Percentiles rank a stretch among this genome's conserved stretches.
Conservation (phyloP, 2,797 vertebrate species). For the Bradypodion ventrale region DNA sequence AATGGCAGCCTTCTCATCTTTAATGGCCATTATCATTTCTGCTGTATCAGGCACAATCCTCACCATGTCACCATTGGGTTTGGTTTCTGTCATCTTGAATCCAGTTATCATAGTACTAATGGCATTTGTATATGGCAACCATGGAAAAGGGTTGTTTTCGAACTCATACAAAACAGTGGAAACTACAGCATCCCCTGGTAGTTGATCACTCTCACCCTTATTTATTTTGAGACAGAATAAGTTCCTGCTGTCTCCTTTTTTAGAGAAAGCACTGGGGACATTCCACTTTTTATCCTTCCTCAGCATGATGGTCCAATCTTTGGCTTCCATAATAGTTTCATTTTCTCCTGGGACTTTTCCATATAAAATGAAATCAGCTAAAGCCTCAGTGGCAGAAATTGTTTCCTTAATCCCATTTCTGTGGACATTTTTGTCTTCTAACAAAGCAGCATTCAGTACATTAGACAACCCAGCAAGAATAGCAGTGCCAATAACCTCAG, state of each 20-base stretch:
- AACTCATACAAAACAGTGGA: conserved; percentile 71
- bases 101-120: conserved; percentile 55
- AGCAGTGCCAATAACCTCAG: conserved; percentile 66
- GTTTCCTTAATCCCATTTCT: conserved; percentile 1
- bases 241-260: conserved; percentile 36
- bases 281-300: conserved; percentile 61
- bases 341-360: conserved; percentile 70
- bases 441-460: conserved; percentile 60
- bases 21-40: conserved; percentile 67
- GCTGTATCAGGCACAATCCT: conserved; percentile 48
- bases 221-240: conserved; percentile 60
- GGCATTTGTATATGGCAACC: conserved; percentile 57
- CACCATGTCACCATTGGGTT: neutral
- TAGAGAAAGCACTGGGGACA: neutral
- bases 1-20: neutral
- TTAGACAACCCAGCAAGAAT: conserved; percentile 70
- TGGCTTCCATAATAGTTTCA: conserved; percentile 58
- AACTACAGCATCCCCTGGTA: conserved; percentile 19
- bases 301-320: conserved; percentile 66
- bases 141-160: conserved; percentile 70
- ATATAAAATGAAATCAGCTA: conserved; percentile 59
- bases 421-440: neutral
- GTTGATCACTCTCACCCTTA: accelerated
- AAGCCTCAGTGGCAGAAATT: conserved; percentile 55
- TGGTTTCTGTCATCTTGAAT: conserved; percentile 61